A percentile compares a stretch with the other conserved stretches of the same genome.
phyloP scores from a whole-genome alignment of 2,797 vertebrate species.

The Silurus aristotelis region DNA sequence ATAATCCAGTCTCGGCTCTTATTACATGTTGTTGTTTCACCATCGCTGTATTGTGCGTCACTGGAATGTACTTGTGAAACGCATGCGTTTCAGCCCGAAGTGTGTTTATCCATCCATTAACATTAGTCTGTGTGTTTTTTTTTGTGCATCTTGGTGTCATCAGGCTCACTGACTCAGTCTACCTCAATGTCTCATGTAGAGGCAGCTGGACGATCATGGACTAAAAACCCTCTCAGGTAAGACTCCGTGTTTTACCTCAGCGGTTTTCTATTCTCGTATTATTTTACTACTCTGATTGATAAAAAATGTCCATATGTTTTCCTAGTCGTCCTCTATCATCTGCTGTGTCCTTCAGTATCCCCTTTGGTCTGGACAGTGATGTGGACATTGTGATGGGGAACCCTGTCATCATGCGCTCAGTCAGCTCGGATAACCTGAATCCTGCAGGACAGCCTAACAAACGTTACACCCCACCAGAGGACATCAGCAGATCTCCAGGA shows the following conservation, averaged over 20 bases:
- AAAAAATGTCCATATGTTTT: conserved; percentile 39
- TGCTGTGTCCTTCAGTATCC: conserved; percentile 92
- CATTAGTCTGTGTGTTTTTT: conserved; percentile 26
- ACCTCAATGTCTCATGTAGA: conserved; percentile 93
- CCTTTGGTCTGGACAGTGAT: conserved; percentile 93
- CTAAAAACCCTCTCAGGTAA: conserved; percentile 86
- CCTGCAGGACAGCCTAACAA: conserved; percentile 65
- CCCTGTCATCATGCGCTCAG: conserved; percentile 83
- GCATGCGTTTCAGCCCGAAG: conserved; percentile 9
- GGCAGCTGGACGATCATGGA: conserved; percentile 84
- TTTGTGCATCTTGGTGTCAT: conserved; percentile 63
- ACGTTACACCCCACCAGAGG: conserved; percentile 66
- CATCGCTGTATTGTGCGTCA: neutral
- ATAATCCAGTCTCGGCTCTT: conserved; percentile 21
- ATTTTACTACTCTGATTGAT: neutral
- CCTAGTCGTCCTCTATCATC: conserved; percentile 80
- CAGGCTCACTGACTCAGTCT: conserved; percentile 89
- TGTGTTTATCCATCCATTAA: conserved; percentile 31
- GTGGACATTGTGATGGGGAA: conserved; percentile 93
- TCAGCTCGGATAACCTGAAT: conserved; percentile 87
- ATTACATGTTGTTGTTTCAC: conserved; percentile 50
- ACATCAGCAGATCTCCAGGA: conserved; percentile 66
- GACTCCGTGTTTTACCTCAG: neutral
- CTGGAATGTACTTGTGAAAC: conserved; percentile 23
- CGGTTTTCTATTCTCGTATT: neutral